Conservation (phyloP, 2,113 vertebrate species). For the Phaetusa simplex region DNA sequence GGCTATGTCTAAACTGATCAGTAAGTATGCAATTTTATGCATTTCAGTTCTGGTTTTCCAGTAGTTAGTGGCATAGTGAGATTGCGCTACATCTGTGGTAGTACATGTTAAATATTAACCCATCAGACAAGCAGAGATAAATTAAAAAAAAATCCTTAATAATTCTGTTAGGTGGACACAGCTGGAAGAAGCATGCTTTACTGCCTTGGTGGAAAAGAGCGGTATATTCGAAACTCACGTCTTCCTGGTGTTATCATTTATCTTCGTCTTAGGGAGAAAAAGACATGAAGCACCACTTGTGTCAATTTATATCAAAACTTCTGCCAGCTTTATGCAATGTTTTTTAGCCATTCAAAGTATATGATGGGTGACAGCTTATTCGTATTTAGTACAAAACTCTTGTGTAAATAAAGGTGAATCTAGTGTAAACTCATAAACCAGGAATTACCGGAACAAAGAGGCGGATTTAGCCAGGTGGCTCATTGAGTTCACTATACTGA, state of each 20-base stretch:
- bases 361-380: not conserved
- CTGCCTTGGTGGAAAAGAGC: not conserved
- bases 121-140: not conserved
- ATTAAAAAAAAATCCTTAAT: not conserved
- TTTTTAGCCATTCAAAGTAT: not conserved
- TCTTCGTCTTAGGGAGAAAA: not conserved
- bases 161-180: not conserved
- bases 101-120: not conserved
- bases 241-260: not conserved
- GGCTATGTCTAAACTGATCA: not conserved
- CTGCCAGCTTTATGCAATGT: not conserved
- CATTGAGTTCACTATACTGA: not conserved
- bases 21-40: not conserved
- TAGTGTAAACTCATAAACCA: not conserved
- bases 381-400: not conserved
- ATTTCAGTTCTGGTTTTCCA: not conserved
- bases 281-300: not conserved
- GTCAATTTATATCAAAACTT: not conserved
- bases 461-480: slow-evolving; percentile 33
- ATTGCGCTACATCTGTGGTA: not conserved
- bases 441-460: slow-evolving; percentile 11
- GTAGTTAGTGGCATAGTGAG: not conserved
- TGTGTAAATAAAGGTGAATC: slow-evolving; percentile 11
- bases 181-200: not conserved
- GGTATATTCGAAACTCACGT: not conserved